Percentiles rank a stretch among this genome's conserved stretches.
Conservation (phyloP, 2,113 vertebrate species). For the Tragelaphus strepsiceros region DNA sequence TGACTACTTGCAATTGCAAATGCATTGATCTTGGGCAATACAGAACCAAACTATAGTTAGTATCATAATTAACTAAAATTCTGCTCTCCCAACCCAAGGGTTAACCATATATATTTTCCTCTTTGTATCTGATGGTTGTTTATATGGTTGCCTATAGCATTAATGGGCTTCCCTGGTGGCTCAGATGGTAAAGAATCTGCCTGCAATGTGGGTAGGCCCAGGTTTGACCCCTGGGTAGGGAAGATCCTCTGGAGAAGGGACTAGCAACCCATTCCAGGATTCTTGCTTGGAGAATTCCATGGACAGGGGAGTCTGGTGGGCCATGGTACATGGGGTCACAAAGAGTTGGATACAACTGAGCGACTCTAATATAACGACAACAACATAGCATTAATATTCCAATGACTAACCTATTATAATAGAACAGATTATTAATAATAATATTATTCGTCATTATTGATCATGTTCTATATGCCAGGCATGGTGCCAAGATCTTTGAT, state of each 20-base stretch:
- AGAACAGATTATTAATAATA: background rate
- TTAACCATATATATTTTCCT: background rate
- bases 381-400: accelerated
- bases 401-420: background rate
- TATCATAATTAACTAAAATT: background rate
- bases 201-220: background rate
- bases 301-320: background rate
- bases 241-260: background rate
- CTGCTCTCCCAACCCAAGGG: background rate
- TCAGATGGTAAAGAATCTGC: background rate
- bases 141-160: background rate
- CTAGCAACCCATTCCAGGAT: background rate
- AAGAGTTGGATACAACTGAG: background rate
- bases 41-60: background rate
- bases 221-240: background rate
- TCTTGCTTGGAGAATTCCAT: background rate
- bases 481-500: background rate
- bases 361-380: background rate
- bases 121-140: background rate
- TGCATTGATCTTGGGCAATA: background rate
- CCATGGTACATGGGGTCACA: background rate
- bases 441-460: background rate
- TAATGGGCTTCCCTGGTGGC: background rate
- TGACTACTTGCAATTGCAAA: background rate
- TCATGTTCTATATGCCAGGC: background rate